phyloP scores from a whole-genome alignment of 2,888 invertebrate genomes.

The Sinotaia quadrata region DNA sequence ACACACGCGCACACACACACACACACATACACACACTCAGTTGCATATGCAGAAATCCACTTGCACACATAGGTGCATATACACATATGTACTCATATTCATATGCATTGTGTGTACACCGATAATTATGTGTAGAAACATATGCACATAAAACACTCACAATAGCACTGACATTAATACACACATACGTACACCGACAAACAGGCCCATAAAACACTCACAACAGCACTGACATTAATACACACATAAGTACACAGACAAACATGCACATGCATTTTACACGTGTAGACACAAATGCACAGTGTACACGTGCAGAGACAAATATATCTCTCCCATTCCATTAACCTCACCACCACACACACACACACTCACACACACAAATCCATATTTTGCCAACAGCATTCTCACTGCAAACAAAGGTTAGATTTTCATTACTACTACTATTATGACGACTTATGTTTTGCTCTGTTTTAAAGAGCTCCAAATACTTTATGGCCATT shows the following conservation, averaged over 20 bases:
- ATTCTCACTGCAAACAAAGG: too few relatives aligned
- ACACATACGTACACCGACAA: not conserved
- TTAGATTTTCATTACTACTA: too few relatives aligned
- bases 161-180: not conserved
- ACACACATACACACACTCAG: not conserved
- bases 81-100: not conserved
- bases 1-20: not conserved
- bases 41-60: not conserved
- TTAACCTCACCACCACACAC: too few relatives aligned
- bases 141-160: not conserved
- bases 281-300: too few relatives aligned
- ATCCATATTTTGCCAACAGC: too few relatives aligned
- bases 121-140: not conserved
- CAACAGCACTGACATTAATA: not conserved
- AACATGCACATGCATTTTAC: not conserved
- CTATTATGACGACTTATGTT: too few relatives aligned
- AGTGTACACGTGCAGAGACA: too few relatives aligned
- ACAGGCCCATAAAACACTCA: not conserved
- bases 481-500: too few relatives aligned
- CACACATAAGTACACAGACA: not conserved
- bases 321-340: too few relatives aligned
- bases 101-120: not conserved
- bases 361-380: not conserved
- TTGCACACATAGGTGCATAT: not conserved
- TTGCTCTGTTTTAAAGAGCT: too few relatives aligned